Conservation (phyloP, 2,113 vertebrate genomes). For the Tylochromis polylepis region DNA sequence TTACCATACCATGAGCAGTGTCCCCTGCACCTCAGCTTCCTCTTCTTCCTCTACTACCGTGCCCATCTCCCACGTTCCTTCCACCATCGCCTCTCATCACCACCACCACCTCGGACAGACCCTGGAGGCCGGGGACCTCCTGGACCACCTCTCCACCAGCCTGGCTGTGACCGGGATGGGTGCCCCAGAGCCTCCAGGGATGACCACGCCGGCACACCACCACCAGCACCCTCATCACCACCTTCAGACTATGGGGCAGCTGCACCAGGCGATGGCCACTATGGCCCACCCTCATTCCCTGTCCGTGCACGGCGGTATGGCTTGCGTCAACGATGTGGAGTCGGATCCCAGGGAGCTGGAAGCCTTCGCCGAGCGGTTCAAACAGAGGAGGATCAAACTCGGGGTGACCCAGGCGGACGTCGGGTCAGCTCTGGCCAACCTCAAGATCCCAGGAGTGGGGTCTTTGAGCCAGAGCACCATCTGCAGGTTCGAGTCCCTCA, state of each 20-base stretch:
- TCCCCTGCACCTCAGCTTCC: conserved; percentile 82
- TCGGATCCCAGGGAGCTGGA: conserved; percentile 90
- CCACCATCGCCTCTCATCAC: conserved; percentile 76
- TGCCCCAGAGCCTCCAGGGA: conserved; percentile 76
- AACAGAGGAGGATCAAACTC: conserved; percentile 88
- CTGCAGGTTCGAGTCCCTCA: conserved; percentile 93
- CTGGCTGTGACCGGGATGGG: conserved; percentile 83
- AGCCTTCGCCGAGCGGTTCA: conserved; percentile 90
- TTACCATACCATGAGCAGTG: conserved; percentile 94
- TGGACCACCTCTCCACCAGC: conserved; percentile 87
- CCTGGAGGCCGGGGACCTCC: conserved; percentile 84
- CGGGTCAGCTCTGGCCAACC: conserved; percentile 85
- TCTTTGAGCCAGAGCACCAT: conserved; percentile 95
- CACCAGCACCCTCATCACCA: conserved; percentile 65
- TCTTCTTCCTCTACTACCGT: conserved; percentile 75
- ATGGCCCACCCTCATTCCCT: conserved; percentile 82
- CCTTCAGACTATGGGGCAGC: conserved; percentile 80
- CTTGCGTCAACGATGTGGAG: conserved; percentile 82
- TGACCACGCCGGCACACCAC: conserved; percentile 61
- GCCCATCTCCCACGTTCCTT: conserved; percentile 80
- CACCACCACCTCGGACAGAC: conserved; percentile 80
- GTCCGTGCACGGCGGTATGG: conserved; percentile 78
- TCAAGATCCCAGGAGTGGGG: conserved; percentile 91
- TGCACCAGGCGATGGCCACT: conserved; percentile 85
- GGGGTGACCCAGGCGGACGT: conserved; percentile 92